These are phyloP conservation scores for Trichogramma evanescens DNA, from an alignment of 2,888 invertebrate genomes.

Conservation along the genomic window DNA sequence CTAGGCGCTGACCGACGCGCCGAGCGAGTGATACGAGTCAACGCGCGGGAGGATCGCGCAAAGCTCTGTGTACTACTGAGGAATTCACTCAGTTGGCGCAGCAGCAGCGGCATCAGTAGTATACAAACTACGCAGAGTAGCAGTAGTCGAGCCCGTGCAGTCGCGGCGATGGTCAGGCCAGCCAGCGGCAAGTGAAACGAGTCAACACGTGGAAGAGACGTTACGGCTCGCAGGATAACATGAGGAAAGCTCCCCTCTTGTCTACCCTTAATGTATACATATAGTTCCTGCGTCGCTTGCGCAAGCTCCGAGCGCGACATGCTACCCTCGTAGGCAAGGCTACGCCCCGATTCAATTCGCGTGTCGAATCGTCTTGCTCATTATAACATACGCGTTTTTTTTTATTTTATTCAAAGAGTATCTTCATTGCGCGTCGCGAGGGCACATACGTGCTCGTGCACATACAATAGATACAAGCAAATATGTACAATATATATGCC, in stretches of 20 bases:
- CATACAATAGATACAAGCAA: conserved; percentile 5
- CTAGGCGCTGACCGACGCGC: not conserved
- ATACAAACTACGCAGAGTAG: too few relatives aligned
- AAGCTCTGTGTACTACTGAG: too few relatives aligned
- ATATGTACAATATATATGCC: not conserved
- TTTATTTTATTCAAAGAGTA: too few relatives aligned
- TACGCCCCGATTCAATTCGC: conserved; percentile 24
- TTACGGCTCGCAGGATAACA: conserved; percentile 31
- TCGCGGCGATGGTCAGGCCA: too few relatives aligned
- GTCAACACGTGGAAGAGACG: conserved; percentile 35
- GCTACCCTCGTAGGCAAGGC: conserved; percentile 28
- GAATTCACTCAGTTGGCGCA: too few relatives aligned
- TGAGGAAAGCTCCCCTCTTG: conserved; percentile 8
- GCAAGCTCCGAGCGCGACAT: conserved; percentile 2
- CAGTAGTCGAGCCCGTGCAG: too few relatives aligned
- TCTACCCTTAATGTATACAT: too few relatives aligned
- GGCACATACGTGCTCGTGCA: too few relatives aligned
- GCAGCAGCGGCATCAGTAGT: too few relatives aligned
- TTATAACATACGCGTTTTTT: too few relatives aligned
- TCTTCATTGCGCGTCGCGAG: too few relatives aligned
- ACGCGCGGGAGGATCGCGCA: not conserved
- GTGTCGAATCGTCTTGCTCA: not conserved
- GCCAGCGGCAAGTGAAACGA: not conserved
- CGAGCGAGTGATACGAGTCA: not conserved
- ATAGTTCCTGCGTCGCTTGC: not conserved